Evolutionary conservation across 2,797 vertebrate genomes (phyloP), one percentile per base, ranked within the genome.

Genomic region (Rhinatrema bivittatum): DNA sequence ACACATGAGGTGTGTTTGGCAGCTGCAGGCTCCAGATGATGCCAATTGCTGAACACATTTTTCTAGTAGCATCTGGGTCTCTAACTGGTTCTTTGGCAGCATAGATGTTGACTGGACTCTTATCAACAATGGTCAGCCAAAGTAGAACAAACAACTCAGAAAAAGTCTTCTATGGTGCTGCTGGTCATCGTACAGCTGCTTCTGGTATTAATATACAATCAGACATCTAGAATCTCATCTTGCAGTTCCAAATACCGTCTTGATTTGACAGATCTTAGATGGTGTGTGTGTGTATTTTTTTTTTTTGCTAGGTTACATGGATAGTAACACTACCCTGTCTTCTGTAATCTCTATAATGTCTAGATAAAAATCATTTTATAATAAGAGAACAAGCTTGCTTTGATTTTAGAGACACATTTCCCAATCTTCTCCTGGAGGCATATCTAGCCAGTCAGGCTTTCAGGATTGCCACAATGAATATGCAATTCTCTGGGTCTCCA

Each of bases 141-240:
- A 39, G 53, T 57, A 66, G 39, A 63, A n/a, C 11, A 36, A 39
- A 24, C 30, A 15, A 18, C 36, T 42, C 23, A 31, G 21, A 36
- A 8, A 38, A 56, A 20, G 10, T 25, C 12, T 36, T 46, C 31
- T 37, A 3, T 29, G 14, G 32, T 13, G 22, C 10, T 26, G 25
- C 16, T 45, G 30, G 19, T 42, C 57, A 27, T 13, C 32, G 14
- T 33, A 22, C 17, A 39, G 11, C 21, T 38, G 40, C 41, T 65
- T 13, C 35, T 51, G 15, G 4, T 49, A 14, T 29, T 41, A 24
- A 22, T 10, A 2, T 3, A 12, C 53, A 42, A 37, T 31, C 26
- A 32, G 50, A 47, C 23, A n/a, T 23, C 26, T 10, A 38, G 22
- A 53, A 49, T 42, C 10, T 20, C 25, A 10, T 38, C 53, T 56